phyloP scores from a whole-genome alignment of 2,888 invertebrate species.

The Lepidocyrtoides sp. region DNA sequence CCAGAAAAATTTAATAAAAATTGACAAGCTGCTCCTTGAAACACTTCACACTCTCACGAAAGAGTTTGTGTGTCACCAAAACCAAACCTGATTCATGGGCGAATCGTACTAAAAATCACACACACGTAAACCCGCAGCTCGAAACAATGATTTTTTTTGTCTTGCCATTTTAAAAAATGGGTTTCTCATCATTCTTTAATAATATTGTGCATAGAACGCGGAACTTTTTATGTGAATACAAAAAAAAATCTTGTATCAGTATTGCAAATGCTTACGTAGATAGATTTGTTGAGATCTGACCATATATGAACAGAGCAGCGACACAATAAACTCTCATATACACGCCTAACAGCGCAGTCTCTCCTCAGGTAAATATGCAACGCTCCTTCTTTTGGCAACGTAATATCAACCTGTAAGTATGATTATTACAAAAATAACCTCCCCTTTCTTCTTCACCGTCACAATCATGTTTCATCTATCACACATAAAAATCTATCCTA shows the following conservation, averaged over 20 bases:
- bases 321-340: neutral
- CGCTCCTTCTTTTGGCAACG: too few species aligned
- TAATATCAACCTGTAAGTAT: neutral
- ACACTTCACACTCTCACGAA: neutral
- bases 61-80: slow-evolving; percentile 26
- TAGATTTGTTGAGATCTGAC: slow-evolving; percentile 57
- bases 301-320: slow-evolving; percentile 12
- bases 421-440: neutral
- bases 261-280: neutral
- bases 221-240: slow-evolving; percentile 25
- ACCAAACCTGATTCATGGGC: slow-evolving; percentile 56
- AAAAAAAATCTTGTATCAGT: neutral
- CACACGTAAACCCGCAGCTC: too few species aligned
- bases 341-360: neutral
- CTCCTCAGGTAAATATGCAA: too few species aligned
- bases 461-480: neutral
- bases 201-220: slow-evolving; percentile 67
- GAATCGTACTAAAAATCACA: neutral
- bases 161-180: neutral
- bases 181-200: slow-evolving; percentile 9
- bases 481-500: too few species aligned
- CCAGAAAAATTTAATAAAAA: neutral
- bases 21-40: neutral
- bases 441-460: neutral
- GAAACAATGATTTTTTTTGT: neutral